phyloP scores from a whole-genome alignment of 2,797 vertebrate species.

The Varecia variegata region DNA sequence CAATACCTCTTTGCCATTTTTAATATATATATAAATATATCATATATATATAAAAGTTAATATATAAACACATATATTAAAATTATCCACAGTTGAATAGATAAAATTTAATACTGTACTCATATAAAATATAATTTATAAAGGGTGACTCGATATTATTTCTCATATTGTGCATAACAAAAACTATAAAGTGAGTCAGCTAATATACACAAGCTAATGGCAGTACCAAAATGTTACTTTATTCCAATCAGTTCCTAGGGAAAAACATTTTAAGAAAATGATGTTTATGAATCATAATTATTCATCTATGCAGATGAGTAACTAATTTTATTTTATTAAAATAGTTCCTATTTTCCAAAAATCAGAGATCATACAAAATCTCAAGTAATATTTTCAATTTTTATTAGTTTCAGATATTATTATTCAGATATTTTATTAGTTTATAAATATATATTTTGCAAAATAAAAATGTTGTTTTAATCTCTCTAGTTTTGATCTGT shows the following conservation, averaged over 20 bases:
- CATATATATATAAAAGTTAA: not conserved
- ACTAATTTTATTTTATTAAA: not conserved
- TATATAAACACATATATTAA: not conserved
- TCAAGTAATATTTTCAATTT: not conserved
- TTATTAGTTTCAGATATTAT: not conserved
- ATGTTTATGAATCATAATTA: not conserved
- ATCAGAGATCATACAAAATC: not conserved
- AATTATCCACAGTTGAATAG: not conserved
- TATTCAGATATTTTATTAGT: no score
- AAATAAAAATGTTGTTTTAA: not conserved
- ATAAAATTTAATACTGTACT: not conserved
- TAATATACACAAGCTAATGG: not conserved
- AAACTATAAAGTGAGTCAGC: not conserved
- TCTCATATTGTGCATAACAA: not conserved
- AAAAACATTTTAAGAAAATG: not conserved
- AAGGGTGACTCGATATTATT: not conserved
- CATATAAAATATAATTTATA: not conserved
- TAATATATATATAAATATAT: not conserved
- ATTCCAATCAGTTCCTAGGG: not conserved
- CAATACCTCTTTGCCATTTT: not conserved
- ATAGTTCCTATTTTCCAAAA: not conserved
- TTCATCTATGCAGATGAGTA: not conserved
- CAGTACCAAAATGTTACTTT: not conserved
- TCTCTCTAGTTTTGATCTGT: not conserved
- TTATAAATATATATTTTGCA: constrained; percentile 5